phyloP scores from a whole-genome alignment of 2,888 invertebrate genomes.

The Tethea ocularis region DNA sequence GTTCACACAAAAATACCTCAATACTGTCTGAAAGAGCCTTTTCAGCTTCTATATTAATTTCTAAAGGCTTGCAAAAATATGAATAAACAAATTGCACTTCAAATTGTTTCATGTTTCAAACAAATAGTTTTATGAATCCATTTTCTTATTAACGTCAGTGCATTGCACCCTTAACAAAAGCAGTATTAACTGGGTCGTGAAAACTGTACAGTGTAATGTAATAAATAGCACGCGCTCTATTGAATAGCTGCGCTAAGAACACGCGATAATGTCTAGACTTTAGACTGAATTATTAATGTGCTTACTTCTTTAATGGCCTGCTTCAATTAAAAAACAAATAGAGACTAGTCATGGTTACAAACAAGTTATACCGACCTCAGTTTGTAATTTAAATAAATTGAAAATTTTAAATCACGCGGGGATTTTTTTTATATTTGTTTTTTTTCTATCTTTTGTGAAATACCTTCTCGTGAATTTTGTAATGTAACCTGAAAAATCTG shows the following conservation, averaged over 20 bases:
- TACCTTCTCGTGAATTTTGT: too few relatives aligned
- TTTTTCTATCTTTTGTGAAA: too few relatives aligned
- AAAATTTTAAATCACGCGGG: too few relatives aligned
- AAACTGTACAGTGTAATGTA: slow-evolving; percentile 17
- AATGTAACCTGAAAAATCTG: too few relatives aligned
- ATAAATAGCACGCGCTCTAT: slow-evolving; percentile 22
- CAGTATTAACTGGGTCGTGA: slow-evolving; percentile 34
- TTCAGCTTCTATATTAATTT: background rate
- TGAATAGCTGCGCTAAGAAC: slow-evolving; percentile 22
- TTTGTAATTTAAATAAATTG: too few relatives aligned
- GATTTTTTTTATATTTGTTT: too few relatives aligned
- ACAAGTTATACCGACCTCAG: too few relatives aligned
- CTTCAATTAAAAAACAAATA: background rate
- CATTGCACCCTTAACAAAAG: slow-evolving; percentile 43
- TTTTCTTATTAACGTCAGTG: slow-evolving; percentile 36
- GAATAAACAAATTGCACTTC: background rate
- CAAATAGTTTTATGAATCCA: slow-evolving; percentile 13
- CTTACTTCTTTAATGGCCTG: background rate
- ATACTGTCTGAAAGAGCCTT: background rate
- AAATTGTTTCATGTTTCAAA: background rate
- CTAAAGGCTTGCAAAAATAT: background rate
- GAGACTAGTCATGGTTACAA: too few relatives aligned
- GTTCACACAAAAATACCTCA: background rate
- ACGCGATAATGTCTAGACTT: slow-evolving; percentile 36
- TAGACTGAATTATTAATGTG: slow-evolving; percentile 4